Conservation (phyloP, 1,140 invertebrate genomes). For the Drosophila micromelanica region DNA sequence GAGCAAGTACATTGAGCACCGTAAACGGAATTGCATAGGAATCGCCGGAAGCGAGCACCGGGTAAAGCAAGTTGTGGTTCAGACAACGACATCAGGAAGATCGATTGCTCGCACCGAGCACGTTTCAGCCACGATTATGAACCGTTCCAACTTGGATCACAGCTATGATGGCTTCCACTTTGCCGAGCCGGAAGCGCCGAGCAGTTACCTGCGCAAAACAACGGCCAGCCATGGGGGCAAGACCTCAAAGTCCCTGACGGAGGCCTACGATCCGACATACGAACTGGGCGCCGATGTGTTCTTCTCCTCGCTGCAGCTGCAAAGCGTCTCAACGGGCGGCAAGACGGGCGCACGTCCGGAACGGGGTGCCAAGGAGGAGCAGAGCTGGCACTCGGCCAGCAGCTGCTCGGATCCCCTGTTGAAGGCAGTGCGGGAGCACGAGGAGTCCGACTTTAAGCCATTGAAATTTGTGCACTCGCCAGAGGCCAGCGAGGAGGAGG, state of each 20-base stretch:
- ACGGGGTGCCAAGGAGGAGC: constrained; percentile 33
- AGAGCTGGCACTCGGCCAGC: constrained; percentile 39
- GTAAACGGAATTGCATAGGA: constrained; percentile 87
- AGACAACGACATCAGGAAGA: constrained; percentile 7
- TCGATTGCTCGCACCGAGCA: constrained; percentile 29
- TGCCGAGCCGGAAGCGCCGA: constrained; percentile 84
- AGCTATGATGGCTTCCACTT: constrained; percentile 74
- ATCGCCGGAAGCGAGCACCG: not conserved
- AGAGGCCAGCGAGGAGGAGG: constrained; percentile 85
- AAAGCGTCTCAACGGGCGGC: constrained; percentile 88
- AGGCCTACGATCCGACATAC: constrained; percentile 83
- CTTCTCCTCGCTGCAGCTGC: constrained; percentile 93
- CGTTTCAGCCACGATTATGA: constrained; percentile 55
- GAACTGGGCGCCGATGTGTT: constrained; percentile 91
- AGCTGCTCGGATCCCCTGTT: constrained; percentile 85
- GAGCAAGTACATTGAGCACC: constrained; percentile 92
- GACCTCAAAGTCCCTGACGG: constrained; percentile 65
- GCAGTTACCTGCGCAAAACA: constrained; percentile 61
- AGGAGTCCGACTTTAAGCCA: constrained; percentile 81
- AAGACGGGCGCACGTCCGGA: constrained; percentile 63
- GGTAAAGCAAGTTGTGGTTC: constrained; percentile 20
- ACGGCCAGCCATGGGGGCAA: constrained; percentile 70
- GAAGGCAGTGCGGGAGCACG: constrained; percentile 86
- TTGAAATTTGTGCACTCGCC: constrained; percentile 72
- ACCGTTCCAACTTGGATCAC: constrained; percentile 52